These are phyloP conservation scores for Polyploca ridens DNA, from an alignment of 2,888 invertebrate species.

Conservation along the genomic window DNA sequence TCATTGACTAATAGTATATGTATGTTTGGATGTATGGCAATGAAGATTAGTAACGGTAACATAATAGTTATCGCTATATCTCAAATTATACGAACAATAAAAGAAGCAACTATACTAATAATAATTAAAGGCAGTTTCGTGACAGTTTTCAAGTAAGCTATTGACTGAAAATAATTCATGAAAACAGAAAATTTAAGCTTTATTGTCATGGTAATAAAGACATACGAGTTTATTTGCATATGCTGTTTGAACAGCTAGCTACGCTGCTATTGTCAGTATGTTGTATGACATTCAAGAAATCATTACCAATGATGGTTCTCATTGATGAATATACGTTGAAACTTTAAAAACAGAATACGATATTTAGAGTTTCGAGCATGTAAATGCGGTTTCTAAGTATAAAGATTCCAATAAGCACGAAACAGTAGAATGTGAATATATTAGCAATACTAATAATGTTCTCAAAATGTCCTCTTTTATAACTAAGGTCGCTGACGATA, in stretches of 20 bases:
- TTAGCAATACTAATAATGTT: too few species aligned
- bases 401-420: neutral
- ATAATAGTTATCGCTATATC: neutral
- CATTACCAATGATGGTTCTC: neutral
- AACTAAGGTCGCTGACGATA: too few species aligned
- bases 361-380: neutral
- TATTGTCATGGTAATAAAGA: neutral
- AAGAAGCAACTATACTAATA: neutral
- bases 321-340: neutral
- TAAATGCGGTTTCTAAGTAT: neutral
- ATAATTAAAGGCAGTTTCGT: neutral
- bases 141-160: neutral
- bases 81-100: neutral
- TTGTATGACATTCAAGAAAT: slow-evolving; percentile 1
- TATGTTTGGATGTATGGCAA: too few species aligned
- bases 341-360: neutral
- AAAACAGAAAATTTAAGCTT: neutral
- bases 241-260: neutral
- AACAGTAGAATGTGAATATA: neutral
- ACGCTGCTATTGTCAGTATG: neutral
- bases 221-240: neutral
- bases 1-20: too few species aligned
- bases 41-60: neutral
- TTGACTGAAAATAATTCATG: neutral
- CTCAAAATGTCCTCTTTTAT: too few species aligned